Evolutionary conservation across 2,797 vertebrate genomes (phyloP), one percentile per base, ranked within the genome.

Genomic region (Bufotes viridis): DNA sequence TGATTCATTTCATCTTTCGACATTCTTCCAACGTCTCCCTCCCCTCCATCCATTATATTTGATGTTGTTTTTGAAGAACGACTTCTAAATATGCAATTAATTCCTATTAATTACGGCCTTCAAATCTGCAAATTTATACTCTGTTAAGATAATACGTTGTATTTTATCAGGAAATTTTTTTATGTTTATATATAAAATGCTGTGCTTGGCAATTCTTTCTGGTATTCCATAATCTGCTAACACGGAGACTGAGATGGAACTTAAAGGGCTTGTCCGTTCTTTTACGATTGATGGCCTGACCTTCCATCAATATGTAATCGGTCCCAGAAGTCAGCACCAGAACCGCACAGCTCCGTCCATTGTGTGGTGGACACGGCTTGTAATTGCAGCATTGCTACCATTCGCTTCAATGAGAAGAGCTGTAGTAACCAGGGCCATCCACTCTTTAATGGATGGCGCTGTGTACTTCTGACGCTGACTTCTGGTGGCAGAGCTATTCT

Each of bases 101-200:
- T 94, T 92, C 91, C 90, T 92, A 94, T 94, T 94, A 95, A 95
- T 95, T 94, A 94, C 84, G 86, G 92, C 94, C 94, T 94, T 94
- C 93, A 93, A 93, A 93, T 92, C 90, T 89, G 87, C 90, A 81
- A 92, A 93, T 94, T 93, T 93, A 93, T 92, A 92, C 91, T 93
- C 94, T 93, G 93, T 95, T 95, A 94, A 92, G 91, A 93, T 94
- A 94, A 95, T 94, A 92, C 87, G 88, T 90, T 92, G 90, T 92
- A 90, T 93, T 94, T 94, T 92, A 94, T 94, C 92, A 91, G 91
- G 91, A 93, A 94, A 22, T 9, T 78, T 58, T 78, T 69, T 26
- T 80, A 84, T 83, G n/a, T 53, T 65, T 78, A 76, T 55, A 55
- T 55, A 53, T 12, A 65, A 63, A 61, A 26, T 26, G 12, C 42